phyloP scores from a whole-genome alignment of 2,113 vertebrate species.

The Apodemus sylvaticus region DNA sequence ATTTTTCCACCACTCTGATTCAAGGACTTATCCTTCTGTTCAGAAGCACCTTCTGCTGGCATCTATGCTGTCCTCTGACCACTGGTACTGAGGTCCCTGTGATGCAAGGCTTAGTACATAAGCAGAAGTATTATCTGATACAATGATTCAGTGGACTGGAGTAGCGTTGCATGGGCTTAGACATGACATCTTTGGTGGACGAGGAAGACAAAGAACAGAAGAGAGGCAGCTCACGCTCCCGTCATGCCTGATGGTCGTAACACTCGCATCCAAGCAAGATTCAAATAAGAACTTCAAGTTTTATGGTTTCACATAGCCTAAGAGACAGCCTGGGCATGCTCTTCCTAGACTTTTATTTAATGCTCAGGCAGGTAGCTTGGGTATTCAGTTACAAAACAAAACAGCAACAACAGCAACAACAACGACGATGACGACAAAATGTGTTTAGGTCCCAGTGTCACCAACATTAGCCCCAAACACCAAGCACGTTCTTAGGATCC shows the following conservation, averaged over 20 bases:
- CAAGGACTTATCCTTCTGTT: neutral
- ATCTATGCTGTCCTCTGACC: neutral
- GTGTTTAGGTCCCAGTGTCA: neutral
- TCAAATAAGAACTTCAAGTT: neutral
- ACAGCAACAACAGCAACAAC: neutral
- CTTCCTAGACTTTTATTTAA: neutral
- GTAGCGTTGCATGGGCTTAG: neutral
- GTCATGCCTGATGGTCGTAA: neutral
- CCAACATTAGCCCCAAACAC: no score
- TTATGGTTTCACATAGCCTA: neutral
- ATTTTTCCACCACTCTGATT: neutral
- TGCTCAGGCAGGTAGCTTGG: neutral
- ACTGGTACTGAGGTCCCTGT: neutral
- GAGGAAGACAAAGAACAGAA: accelerated
- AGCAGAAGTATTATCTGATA: neutral
- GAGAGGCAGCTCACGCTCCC: neutral
- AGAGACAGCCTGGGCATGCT: neutral
- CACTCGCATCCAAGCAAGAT: neutral
- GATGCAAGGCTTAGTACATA: accelerated
- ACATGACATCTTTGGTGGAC: neutral
- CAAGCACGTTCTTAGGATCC: neutral
- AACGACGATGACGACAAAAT: no score
- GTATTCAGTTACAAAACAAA: neutral
- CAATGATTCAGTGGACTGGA: neutral
- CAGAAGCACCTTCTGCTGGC: neutral